Evolutionary conservation across 2,888 invertebrate species (phyloP), one percentile per base, ranked within the genome.

Genomic region (Colletes collaris): DNA sequence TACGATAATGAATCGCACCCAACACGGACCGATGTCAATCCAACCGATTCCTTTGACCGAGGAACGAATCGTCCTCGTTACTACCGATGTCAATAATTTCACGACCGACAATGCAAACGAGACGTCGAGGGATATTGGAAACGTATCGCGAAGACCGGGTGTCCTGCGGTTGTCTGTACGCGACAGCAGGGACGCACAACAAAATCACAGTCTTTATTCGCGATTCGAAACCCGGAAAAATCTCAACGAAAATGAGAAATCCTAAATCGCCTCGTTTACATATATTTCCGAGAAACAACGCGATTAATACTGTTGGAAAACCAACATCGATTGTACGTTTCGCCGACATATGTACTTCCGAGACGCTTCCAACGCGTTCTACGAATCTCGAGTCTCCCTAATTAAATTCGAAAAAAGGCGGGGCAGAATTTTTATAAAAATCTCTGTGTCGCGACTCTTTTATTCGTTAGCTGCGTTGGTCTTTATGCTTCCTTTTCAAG

Each of bases 51-150:
- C 68, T 65, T 81, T 68, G 75, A 66, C 81, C 59, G 66, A 44
- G 35, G 73, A 69, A 70, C 66, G 81, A 81, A 76, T 73, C 73
- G 81, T 77, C 81, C 81, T 62, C 71, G 76, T 80, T 81, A 81
- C 62, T 60, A 35, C 10, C 71, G 81, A 77, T 79, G 83, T 78
- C 74, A 68, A 81, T 79, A 86, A 76, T 75, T 70, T 55, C 55
- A 62, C 80, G 71, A 77, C 70, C 77, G 66, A 72, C 72, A 76
- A 80, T 72, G 83, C 85, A 86, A 86, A 82, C 81, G 82, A 87
- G 86, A 72, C 81, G 68, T 73, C 76, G 78, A 46, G 79, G 80
- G 76, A 79, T 87, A 87, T 86, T 80, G 86, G 76, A 86, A 83
- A 85, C 64, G 79, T 83, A 80, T 80, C 86, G 71, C 65, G n/a